phyloP scores from a whole-genome alignment of 2,797 vertebrate species.

The Sebastiscus albofasciatus region DNA sequence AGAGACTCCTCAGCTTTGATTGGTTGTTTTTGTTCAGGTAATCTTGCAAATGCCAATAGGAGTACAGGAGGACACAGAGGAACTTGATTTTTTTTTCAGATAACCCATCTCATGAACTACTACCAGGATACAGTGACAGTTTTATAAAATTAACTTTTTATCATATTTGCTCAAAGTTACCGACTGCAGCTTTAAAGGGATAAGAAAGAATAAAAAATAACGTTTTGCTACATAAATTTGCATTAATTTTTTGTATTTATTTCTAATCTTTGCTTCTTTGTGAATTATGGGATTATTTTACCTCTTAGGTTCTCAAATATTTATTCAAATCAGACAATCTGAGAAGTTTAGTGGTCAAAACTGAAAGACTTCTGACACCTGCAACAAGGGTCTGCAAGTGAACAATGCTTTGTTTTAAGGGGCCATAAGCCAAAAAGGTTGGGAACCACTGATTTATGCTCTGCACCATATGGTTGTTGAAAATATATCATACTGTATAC shows the following conservation, averaged over 20 bases:
- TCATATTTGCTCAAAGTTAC: too few relatives aligned
- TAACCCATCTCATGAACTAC: too few relatives aligned
- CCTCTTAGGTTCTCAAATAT: not conserved
- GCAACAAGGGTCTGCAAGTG: not conserved
- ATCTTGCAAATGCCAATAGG: too few relatives aligned
- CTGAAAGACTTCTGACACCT: not conserved
- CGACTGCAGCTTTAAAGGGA: not conserved
- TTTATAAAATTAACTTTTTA: too few relatives aligned
- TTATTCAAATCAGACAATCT: not conserved
- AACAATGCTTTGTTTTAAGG: not conserved
- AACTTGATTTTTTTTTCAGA: too few relatives aligned
- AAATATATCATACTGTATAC: not conserved
- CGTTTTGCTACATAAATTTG: not conserved
- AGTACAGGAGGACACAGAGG: too few relatives aligned
- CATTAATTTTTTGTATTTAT: not conserved
- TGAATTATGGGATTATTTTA: not conserved
- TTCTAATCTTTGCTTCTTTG: not conserved
- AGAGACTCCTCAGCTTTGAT: too few relatives aligned
- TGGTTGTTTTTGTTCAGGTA: too few relatives aligned
- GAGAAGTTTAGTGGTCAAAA: not conserved
- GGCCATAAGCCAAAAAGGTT: not conserved
- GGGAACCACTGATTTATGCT: not conserved
- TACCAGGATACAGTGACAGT: rapidly evolving
- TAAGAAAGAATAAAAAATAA: not conserved
- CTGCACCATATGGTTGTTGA: not conserved